Evolutionary conservation across 2,113 vertebrate genomes (phyloP).

Genomic region (Carassius gibelio): DNA sequence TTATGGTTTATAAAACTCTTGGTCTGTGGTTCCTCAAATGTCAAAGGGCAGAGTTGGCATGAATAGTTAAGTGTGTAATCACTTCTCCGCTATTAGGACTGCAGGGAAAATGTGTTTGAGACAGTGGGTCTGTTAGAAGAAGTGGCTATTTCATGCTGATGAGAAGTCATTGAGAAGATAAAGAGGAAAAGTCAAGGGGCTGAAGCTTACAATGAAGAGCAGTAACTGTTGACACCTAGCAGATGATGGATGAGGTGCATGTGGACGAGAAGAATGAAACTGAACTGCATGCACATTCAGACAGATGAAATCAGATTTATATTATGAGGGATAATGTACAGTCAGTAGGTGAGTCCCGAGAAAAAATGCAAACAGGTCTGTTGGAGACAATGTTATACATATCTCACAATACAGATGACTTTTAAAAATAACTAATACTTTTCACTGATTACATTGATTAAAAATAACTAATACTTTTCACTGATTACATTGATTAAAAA

Average conservation of each 20-base stretch:
- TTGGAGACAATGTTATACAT: too few species aligned
- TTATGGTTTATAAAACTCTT: neutral
- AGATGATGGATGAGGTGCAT: neutral
- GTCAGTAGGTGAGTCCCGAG: neutral
- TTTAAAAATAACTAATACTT: too few species aligned
- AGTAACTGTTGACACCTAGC: neutral
- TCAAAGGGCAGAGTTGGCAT: neutral
- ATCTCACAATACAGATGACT: too few species aligned
- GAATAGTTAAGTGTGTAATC: neutral
- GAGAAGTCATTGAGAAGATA: constrained; percentile 10
- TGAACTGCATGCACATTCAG: too few species aligned
- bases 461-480: too few species aligned
- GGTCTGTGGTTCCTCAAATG: neutral
- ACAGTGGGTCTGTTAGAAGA: neutral
- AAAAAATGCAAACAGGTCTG: too few species aligned
- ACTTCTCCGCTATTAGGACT: neutral
- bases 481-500: too few species aligned
- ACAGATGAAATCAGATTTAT: neutral
- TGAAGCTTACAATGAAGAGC: neutral
- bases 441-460: too few species aligned
- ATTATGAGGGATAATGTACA: neutral
- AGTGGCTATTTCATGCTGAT: constrained; percentile 16
- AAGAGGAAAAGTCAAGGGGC: neutral
- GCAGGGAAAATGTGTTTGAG: neutral
- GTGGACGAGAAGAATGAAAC: neutral